A percentile compares a stretch with the other conserved stretches of the same genome.
Conservation (phyloP, 2,797 vertebrate species). For the Catamblyrhynchus diadema region DNA sequence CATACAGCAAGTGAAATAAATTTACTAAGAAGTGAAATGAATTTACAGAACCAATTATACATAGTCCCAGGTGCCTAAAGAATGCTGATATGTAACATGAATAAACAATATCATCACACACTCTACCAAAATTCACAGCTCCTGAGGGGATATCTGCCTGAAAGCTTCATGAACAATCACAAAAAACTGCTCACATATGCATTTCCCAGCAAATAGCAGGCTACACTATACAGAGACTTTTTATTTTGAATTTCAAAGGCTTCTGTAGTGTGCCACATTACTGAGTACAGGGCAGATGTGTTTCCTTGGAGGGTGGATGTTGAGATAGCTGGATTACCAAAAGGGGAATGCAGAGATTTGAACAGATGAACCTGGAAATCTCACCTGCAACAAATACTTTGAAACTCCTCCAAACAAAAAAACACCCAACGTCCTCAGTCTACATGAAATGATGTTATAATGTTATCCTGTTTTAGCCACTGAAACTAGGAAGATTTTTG, state of each 20-base stretch:
- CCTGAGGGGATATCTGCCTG: neutral
- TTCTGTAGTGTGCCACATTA: neutral
- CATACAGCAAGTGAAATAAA: neutral
- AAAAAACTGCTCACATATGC: neutral
- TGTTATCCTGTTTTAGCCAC: neutral
- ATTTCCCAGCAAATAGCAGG: neutral
- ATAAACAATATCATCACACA: neutral
- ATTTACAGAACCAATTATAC: neutral
- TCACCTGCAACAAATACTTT: neutral
- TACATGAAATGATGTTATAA: neutral
- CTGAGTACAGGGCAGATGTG: neutral
- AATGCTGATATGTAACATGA: neutral
- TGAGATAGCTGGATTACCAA: neutral
- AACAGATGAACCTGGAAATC: neutral
- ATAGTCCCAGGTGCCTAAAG: neutral
- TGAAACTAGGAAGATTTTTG: neutral
- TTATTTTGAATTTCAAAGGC: neutral
- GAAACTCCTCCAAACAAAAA: neutral
- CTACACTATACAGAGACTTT: neutral
- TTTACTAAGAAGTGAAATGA: neutral
- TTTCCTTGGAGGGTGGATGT: neutral
- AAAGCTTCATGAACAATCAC: neutral
- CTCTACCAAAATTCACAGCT: neutral
- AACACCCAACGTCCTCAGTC: neutral
- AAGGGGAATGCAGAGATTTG: neutral